Conservation (phyloP, 2,888 invertebrate genomes). For the Ypsolopha sequella region DNA sequence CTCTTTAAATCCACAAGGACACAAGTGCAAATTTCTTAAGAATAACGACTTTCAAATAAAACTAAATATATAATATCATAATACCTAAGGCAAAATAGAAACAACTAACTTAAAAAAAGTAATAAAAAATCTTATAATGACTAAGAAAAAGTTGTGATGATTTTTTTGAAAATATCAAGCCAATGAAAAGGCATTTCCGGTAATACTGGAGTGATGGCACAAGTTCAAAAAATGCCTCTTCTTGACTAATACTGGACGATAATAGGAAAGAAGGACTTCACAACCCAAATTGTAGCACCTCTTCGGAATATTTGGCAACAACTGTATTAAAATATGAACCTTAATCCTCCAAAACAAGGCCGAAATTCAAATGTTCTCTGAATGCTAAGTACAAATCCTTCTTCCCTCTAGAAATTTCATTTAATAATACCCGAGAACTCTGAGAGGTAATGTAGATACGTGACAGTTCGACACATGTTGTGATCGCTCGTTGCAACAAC, state of each 20-base stretch:
- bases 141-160: constrained; percentile 67
- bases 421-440: constrained; percentile 34
- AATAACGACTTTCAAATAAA: constrained; percentile 62
- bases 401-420: constrained; percentile 36
- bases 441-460: constrained; percentile 21
- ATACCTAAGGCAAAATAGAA: constrained; percentile 65
- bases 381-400: constrained; percentile 35
- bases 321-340: constrained; percentile 15
- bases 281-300: constrained; percentile 64
- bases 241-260: constrained; percentile 67
- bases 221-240: constrained; percentile 53
- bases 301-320: constrained; percentile 37
- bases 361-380: constrained; percentile 7
- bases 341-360: background rate
- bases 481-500: constrained; percentile 35
- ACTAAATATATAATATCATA: constrained; percentile 22
- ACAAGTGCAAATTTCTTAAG: constrained; percentile 65
- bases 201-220: constrained; percentile 70
- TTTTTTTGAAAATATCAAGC: constrained; percentile 48
- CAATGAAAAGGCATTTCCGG: constrained; percentile 51
- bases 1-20: constrained; percentile 66
- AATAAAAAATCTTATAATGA: constrained; percentile 65
- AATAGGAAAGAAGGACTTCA: constrained; percentile 64
- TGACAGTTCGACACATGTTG: constrained; percentile 55
- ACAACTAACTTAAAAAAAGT: constrained; percentile 61